These are phyloP conservation scores for Bambusicola thoracicus DNA, from an alignment of 2,113 vertebrate genomes.

Conservation along the genomic window DNA sequence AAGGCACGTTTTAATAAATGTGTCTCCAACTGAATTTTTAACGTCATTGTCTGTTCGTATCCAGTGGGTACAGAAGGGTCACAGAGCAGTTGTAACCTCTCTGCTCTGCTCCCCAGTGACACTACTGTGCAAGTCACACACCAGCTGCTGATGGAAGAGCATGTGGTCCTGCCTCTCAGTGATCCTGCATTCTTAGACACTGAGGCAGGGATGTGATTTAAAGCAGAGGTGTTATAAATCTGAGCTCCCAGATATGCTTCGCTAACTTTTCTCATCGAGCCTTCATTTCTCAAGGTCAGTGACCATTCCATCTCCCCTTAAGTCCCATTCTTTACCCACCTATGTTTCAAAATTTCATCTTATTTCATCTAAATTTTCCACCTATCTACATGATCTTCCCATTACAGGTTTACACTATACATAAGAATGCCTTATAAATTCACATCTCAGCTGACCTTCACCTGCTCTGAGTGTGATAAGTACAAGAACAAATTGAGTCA, in stretches of 20 bases:
- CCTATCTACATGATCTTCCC: not conserved
- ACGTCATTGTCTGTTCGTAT: not conserved
- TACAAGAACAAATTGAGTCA: not conserved
- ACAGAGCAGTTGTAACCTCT: not conserved
- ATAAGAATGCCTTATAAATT: not conserved
- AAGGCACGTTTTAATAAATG: accelerated
- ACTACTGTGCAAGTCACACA: too few relatives aligned
- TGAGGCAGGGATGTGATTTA: not conserved
- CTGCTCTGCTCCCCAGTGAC: not conserved
- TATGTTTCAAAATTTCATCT: not conserved
- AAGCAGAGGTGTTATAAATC: not conserved
- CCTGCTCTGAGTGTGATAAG: not conserved
- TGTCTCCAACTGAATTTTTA: not conserved
- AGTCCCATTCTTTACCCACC: not conserved
- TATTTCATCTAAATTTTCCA: not conserved
- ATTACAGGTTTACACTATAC: not conserved
- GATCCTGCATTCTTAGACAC: not conserved
- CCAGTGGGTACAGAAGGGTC: not conserved
- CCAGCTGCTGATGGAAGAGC: not conserved
- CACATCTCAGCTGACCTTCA: not conserved
- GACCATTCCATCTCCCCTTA: not conserved
- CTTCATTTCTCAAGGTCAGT: not conserved
- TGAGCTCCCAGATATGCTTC: accelerated
- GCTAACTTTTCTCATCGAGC: not conserved
- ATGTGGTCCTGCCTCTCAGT: accelerated